A percentile compares a stretch with the other conserved stretches of the same genome.
Conservation (phyloP, 2,888 invertebrate genomes). For the Cyrtodaria siliqua region DNA sequence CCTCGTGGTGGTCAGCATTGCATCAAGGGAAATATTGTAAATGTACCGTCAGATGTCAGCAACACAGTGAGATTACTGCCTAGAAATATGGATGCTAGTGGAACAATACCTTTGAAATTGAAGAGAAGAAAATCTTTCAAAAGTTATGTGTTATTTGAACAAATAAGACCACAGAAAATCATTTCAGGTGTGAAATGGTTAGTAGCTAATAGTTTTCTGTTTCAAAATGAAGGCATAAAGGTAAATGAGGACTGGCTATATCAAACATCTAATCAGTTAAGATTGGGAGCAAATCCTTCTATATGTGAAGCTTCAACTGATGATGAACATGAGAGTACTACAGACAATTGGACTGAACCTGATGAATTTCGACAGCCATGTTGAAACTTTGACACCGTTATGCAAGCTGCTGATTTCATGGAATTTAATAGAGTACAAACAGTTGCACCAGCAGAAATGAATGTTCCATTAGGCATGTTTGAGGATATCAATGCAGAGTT, state of each 20-base stretch:
- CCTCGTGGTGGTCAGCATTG: slow-evolving; percentile 65
- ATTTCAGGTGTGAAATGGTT: slow-evolving; percentile 59
- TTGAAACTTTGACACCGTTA: slow-evolving; percentile 23
- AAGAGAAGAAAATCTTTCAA: slow-evolving; percentile 42
- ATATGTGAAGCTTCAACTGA: background rate
- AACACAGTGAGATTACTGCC: slow-evolving; percentile 11
- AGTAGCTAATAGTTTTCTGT: slow-evolving; percentile 33
- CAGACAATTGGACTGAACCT: too few relatives aligned
- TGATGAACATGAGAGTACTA: background rate
- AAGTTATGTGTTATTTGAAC: slow-evolving; percentile 45
- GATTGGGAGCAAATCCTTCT: background rate
- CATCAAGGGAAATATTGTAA: slow-evolving; percentile 74
- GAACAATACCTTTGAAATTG: slow-evolving; percentile 56
- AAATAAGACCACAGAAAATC: slow-evolving; percentile 52
- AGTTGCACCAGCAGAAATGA: slow-evolving; percentile 32
- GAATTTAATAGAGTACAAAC: slow-evolving; percentile 38
- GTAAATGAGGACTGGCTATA: slow-evolving; percentile 77
- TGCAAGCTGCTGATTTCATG: slow-evolving; percentile 46
- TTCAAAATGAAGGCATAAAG: slow-evolving; percentile 52
- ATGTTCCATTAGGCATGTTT: slow-evolving; percentile 24
- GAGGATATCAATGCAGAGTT: slow-evolving; percentile 25
- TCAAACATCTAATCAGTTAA: background rate
- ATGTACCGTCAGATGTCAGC: slow-evolving; percentile 75
- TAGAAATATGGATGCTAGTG: slow-evolving; percentile 51
- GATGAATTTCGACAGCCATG: too few relatives aligned